These are phyloP conservation scores for Prunella strophiata DNA, from an alignment of 2,797 vertebrate species.

Conservation along the genomic window DNA sequence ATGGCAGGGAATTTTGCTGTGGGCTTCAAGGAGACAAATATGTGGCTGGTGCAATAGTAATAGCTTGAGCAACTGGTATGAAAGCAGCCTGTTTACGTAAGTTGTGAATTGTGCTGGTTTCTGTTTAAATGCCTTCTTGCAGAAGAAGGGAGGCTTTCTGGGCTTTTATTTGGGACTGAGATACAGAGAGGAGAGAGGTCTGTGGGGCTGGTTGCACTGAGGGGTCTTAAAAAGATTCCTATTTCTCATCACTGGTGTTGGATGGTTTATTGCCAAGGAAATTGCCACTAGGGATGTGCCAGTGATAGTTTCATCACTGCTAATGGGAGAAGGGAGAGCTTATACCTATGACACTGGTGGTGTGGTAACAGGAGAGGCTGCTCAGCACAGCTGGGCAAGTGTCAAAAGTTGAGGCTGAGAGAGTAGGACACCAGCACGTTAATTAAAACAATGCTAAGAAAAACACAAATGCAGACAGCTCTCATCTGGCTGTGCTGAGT, in stretches of 20 bases:
- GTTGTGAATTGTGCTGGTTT: not conserved
- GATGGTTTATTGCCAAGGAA: not conserved
- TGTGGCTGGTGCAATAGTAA: not conserved
- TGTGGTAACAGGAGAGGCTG: not conserved
- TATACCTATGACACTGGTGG: not conserved
- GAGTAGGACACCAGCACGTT: not conserved
- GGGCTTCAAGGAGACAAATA: not conserved
- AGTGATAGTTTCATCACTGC: not conserved
- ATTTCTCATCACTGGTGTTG: not conserved
- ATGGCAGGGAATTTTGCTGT: not conserved
- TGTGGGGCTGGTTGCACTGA: not conserved
- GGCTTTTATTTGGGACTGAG: not conserved
- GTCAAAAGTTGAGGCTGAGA: not conserved
- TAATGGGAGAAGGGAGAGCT: slow-evolving; percentile 6
- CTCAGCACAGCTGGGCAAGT: not conserved
- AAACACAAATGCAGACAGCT: not conserved
- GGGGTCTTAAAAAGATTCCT: not conserved
- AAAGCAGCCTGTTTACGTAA: not conserved
- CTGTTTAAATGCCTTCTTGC: not conserved
- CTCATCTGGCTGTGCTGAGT: not conserved
- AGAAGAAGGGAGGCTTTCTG: not conserved
- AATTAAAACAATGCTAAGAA: slow-evolving; percentile 3
- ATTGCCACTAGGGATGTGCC: not conserved
- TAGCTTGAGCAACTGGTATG: slow-evolving; percentile 22
- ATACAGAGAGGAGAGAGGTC: not conserved